phyloP scores from a whole-genome alignment of 2,888 invertebrate genomes.

The Micoletzkya japonica region DNA sequence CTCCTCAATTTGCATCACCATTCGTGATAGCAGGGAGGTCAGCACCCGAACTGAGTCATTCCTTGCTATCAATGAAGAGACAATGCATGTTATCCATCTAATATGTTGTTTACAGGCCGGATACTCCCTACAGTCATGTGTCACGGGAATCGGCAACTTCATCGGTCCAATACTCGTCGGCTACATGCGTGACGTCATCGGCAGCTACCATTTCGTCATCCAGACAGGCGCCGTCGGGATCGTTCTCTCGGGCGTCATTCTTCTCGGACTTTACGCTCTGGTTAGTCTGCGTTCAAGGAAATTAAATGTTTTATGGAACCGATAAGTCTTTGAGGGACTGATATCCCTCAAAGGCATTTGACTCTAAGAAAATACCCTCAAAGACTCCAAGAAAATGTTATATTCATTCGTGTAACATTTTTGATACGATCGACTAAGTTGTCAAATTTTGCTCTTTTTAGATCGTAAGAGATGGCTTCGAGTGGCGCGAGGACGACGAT shows the following conservation, averaged over 20 bases:
- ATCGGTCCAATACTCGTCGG: conserved; percentile 17
- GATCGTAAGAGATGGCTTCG: background rate
- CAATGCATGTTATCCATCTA: background rate
- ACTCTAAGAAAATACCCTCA: too few relatives aligned
- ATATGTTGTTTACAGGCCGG: conserved; percentile 7
- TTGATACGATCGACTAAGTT: background rate
- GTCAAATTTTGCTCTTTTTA: conserved; percentile 6
- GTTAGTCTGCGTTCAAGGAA: background rate
- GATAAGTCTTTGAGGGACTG: background rate
- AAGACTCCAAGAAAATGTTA: background rate
- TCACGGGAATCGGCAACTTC: conserved; percentile 18
- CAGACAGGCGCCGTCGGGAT: background rate
- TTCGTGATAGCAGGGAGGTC: too few relatives aligned
- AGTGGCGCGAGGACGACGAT: conserved; percentile 16
- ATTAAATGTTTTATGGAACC: background rate
- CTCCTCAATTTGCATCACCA: too few relatives aligned
- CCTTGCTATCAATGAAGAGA: background rate
- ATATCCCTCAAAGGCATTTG: background rate
- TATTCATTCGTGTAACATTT: background rate
- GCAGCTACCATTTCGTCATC: conserved; percentile 2
- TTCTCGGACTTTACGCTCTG: background rate
- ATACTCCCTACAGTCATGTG: conserved; percentile 15
- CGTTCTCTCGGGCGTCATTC: background rate
- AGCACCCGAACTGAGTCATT: background rate
- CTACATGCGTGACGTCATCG: conserved; percentile 3